phyloP scores from a whole-genome alignment of 2,113 vertebrate genomes.

The Neolamprologus hecqui region DNA sequence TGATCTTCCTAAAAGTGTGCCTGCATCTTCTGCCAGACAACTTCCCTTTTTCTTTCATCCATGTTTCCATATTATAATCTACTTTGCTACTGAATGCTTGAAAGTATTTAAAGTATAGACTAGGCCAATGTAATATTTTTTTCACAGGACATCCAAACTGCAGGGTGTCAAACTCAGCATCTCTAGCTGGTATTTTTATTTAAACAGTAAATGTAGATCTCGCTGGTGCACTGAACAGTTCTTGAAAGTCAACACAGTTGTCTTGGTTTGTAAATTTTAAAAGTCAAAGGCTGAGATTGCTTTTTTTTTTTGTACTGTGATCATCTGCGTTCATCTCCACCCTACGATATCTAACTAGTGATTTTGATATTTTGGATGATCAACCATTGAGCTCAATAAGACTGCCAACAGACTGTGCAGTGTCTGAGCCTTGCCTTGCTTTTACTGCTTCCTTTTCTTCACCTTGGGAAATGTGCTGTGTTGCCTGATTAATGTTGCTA shows the following conservation, averaged over 20 bases:
- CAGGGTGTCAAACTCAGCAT: not conserved
- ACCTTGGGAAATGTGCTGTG: not conserved
- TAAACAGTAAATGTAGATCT: not conserved
- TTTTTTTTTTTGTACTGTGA: not conserved
- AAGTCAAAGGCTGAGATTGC: not conserved
- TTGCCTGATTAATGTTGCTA: conserved; percentile 15
- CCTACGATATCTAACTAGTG: not conserved
- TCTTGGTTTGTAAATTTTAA: not conserved
- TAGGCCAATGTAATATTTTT: not conserved
- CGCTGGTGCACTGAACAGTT: not conserved
- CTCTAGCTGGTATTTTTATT: not conserved
- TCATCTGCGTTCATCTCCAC: not conserved
- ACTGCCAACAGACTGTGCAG: conserved; percentile 7
- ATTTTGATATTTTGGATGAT: not conserved
- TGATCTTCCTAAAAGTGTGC: not conserved
- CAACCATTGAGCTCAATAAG: not conserved
- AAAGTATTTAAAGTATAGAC: not conserved
- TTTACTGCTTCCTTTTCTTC: not conserved
- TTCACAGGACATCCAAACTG: not conserved
- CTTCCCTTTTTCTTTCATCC: not conserved
- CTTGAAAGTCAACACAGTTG: not conserved
- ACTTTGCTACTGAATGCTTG: not conserved
- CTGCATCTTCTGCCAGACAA: not conserved
- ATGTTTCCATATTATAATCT: not conserved
- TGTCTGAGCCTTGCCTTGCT: not conserved